Evolutionary conservation across 2,797 vertebrate genomes (phyloP), one percentile per base, ranked within the genome.

Genomic region (Cyclura pinguis): DNA sequence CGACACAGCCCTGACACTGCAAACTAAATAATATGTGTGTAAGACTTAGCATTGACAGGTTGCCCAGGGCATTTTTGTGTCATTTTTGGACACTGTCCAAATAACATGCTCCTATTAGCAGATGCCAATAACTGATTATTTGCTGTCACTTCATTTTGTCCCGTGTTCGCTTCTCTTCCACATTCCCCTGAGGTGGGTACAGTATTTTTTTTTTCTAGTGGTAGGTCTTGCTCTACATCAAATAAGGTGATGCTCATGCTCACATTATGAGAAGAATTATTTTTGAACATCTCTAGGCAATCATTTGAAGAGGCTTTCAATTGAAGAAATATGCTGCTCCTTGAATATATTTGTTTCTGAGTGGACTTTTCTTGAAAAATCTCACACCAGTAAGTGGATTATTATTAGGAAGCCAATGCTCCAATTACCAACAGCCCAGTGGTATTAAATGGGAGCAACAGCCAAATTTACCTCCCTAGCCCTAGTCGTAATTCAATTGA

Each of bases 371-470:
- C 5, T 64, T n/a, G 32, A 73, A 62, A 42, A 82, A 35, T 47
- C 20, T 57, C 57, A 93, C 93, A 85, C 80, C 62, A n/a, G 52
- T 1, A 87, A 2, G 1, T 77, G 9, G 6, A 16, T 69, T 87
- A 84, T 62, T 87, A 88, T 67, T 80, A 50, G 81, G 82, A 76
- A 85, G 6, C 50, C 67, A 92, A 27, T 35, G 5, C 5, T 85
- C 14, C 92, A 82, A 82, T 85, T 50, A 74, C 57, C 90, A 92
- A 0, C 4, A 86, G 5, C 14, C 55, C 1, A 84, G 12, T n/a
- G 90, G 73, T 88, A 72, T 84, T 88, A 82, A 92, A 92, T 88
- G 78, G 84, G 86, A 90, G 35, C 52, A 4, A 52, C 55, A 72
- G 3, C 1, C n/a, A 3, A 1, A 1, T 88, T 93, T 94, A 59